Evolutionary conservation across 2,113 vertebrate genomes (phyloP).

Genomic region (Leptosomus discolor): DNA sequence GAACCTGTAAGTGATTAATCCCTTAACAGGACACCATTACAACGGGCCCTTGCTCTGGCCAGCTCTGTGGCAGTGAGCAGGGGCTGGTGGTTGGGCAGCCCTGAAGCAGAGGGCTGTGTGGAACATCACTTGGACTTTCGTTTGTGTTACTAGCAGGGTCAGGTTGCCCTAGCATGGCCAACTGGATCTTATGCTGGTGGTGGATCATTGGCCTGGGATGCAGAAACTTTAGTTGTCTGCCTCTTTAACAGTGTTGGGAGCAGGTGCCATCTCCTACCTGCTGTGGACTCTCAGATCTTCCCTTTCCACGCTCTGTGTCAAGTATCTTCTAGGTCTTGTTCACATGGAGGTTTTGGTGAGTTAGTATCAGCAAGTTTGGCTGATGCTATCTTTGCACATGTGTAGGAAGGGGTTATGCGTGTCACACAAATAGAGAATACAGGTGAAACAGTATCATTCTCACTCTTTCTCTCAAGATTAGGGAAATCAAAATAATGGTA

Average conservation of each 20-base stretch:
- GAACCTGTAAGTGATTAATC: neutral
- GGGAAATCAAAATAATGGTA: neutral
- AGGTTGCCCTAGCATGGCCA: neutral
- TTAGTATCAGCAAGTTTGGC: neutral
- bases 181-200: neutral
- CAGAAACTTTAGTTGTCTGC: neutral
- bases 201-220: neutral
- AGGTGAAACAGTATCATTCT: neutral
- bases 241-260: neutral
- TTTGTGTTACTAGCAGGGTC: fast-evolving
- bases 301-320: fast-evolving
- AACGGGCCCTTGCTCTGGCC: neutral
- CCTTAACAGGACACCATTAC: fast-evolving
- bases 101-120: fast-evolving
- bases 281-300: neutral
- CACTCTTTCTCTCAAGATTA: neutral
- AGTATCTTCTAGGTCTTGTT: neutral
- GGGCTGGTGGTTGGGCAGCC: neutral
- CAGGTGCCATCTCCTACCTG: neutral
- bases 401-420: neutral
- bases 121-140: fast-evolving
- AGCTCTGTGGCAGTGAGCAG: neutral
- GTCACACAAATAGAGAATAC: neutral
- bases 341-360: neutral
- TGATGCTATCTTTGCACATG: neutral